phyloP scores from a whole-genome alignment of 1,140 invertebrate species.

The Pantala flavescens region DNA sequence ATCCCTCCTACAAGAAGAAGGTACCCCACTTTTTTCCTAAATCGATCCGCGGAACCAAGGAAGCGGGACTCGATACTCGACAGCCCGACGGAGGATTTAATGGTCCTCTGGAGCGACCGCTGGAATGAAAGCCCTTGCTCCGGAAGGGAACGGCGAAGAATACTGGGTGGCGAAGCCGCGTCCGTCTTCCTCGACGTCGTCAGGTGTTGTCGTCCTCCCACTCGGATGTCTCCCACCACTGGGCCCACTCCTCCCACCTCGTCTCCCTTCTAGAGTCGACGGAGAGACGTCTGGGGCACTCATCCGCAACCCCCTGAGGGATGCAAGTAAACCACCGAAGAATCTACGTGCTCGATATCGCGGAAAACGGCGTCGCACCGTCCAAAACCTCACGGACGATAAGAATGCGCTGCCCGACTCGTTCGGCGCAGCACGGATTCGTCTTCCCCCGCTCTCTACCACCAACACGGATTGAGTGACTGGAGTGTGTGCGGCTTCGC shows the following conservation, averaged over 20 bases:
- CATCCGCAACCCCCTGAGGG: too few species aligned
- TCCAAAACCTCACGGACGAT: too few species aligned
- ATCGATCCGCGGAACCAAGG: too few species aligned
- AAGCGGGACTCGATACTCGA: too few species aligned
- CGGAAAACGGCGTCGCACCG: too few species aligned
- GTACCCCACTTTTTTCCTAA: too few species aligned
- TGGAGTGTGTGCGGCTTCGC: not conserved
- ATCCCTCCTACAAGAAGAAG: too few species aligned
- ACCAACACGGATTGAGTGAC: not conserved
- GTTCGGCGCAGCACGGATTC: not conserved
- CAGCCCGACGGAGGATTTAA: too few species aligned
- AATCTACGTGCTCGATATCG: too few species aligned
- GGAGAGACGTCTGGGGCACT: too few species aligned
- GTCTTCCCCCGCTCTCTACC: not conserved
- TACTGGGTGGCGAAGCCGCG: not conserved
- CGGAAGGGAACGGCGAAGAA: not conserved
- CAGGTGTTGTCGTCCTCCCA: not conserved
- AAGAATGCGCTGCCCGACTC: not conserved
- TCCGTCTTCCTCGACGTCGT: not conserved
- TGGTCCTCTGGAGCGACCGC: not conserved
- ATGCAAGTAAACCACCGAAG: too few species aligned
- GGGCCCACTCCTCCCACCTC: not conserved
- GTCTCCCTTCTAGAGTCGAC: too few species aligned
- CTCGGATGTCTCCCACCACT: not conserved
- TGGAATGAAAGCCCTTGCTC: not conserved